Conservation (phyloP, 1,140 invertebrate species). For the Drosophila varians region DNA sequence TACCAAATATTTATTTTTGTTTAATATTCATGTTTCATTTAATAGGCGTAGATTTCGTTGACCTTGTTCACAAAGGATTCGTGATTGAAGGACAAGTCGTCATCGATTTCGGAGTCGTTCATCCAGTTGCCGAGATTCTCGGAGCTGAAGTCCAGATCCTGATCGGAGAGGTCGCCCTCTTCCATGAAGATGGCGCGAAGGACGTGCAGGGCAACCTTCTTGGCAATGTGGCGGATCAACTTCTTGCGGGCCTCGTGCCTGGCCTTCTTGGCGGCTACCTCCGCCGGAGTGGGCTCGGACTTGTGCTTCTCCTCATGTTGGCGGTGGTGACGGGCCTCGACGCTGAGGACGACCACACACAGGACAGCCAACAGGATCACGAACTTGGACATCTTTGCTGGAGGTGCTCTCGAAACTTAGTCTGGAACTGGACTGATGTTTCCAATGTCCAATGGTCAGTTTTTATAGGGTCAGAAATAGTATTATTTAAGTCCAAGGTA, state of each 20-base stretch:
- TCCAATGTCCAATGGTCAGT: background rate
- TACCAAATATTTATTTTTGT: background rate
- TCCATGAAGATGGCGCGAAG: background rate
- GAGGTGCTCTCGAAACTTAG: background rate
- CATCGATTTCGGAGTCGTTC: background rate
- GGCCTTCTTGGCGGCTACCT: background rate
- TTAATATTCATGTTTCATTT: background rate
- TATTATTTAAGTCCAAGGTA: background rate
- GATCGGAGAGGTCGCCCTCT: background rate
- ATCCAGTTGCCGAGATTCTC: background rate
- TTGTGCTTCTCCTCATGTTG: slow-evolving; percentile 1
- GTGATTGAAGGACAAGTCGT: background rate
- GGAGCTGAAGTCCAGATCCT: background rate
- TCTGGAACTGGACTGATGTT: background rate
- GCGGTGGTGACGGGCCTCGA: background rate
- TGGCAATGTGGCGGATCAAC: background rate
- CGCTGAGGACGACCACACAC: background rate
- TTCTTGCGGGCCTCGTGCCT: background rate
- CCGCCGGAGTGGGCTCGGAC: background rate
- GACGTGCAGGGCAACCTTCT: background rate
- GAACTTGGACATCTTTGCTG: slow-evolving; percentile 2
- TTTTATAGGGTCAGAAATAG: background rate
- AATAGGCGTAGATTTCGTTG: background rate
- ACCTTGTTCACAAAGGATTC: background rate
- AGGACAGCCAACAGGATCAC: background rate